These are phyloP conservation scores for Alfaro cultratus DNA, from an alignment of 2,797 vertebrate species.

Conservation along the genomic window DNA sequence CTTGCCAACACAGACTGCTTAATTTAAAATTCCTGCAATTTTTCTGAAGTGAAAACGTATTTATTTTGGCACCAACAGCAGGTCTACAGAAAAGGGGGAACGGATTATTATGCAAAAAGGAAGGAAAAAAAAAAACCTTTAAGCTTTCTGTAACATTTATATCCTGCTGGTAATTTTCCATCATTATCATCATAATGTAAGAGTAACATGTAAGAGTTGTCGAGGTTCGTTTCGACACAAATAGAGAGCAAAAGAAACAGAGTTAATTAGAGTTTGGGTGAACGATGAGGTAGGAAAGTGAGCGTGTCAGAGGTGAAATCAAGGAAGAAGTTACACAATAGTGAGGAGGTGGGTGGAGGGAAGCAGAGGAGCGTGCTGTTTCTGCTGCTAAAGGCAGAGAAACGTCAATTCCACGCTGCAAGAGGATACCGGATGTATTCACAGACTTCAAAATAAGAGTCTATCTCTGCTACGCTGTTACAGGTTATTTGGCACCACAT, in stretches of 20 bases:
- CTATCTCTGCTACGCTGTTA: background rate
- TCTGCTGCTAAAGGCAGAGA: slow-evolving; percentile 20
- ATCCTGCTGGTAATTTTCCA: background rate
- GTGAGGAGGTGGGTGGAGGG: slow-evolving; percentile 47
- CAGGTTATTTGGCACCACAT: background rate
- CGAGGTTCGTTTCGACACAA: background rate
- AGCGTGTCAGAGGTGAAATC: slow-evolving; percentile 12
- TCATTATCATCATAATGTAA: background rate
- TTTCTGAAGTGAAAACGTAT: background rate
- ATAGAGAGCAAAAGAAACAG: background rate
- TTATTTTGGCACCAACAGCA: background rate
- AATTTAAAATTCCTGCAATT: background rate
- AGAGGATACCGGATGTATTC: background rate
- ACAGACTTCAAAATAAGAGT: slow-evolving; percentile 31
- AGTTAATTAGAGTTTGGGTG: background rate
- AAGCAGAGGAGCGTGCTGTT: slow-evolving; percentile 18
- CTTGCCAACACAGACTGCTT: slow-evolving; percentile 27
- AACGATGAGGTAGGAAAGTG: slow-evolving; percentile 2
- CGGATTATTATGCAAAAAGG: background rate
- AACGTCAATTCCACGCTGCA: background rate
- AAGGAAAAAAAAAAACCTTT: background rate
- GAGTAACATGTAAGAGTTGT: too few species aligned
- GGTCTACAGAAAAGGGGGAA: too few species aligned
- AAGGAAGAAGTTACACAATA: slow-evolving; percentile 63
- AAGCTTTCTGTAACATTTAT: background rate